Percentiles rank a stretch among this genome's conserved stretches.
Evolutionary conservation across 2,888 invertebrate genomes (phyloP).

Genomic region (Arenicola marina): DNA sequence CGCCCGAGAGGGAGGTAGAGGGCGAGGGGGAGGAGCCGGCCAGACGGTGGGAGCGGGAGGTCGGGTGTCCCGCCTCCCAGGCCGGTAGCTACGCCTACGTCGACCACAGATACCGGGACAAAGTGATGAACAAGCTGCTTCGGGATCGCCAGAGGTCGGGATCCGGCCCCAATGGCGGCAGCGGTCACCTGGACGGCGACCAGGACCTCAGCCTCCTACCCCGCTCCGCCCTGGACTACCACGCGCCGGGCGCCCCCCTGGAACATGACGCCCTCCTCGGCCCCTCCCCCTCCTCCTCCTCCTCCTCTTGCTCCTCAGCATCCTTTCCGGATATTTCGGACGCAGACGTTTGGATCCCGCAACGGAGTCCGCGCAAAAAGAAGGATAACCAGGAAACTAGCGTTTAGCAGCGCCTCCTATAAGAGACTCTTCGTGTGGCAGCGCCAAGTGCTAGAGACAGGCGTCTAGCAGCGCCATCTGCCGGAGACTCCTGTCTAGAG

Average conservation of each 20-base stretch:
- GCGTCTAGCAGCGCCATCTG: too few relatives aligned
- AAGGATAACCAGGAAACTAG: background rate
- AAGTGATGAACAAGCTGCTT: background rate
- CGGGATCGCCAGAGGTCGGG: background rate
- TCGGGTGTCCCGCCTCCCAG: too few relatives aligned
- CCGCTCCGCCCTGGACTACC: background rate
- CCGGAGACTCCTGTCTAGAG: too few relatives aligned
- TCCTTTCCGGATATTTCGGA: too few relatives aligned
- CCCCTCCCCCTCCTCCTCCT: background rate
- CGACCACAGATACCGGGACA: background rate
- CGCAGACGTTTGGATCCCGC: slow-evolving; percentile 2
- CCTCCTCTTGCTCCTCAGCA: background rate
- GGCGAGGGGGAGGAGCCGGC: background rate
- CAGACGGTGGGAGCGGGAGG: too few relatives aligned
- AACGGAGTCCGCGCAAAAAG: background rate
- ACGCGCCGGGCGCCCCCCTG: background rate
- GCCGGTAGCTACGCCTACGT: background rate
- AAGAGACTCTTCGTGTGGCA: too few relatives aligned
- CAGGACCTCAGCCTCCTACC: background rate
- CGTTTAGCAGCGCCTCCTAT: too few relatives aligned
- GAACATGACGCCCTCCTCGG: background rate
- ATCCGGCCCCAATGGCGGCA: too few relatives aligned
- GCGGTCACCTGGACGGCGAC: background rate
- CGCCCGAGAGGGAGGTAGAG: background rate
- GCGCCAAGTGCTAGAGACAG: too few relatives aligned